These are phyloP conservation scores for Nycticryphes semicollaris DNA, from an alignment of 2,113 vertebrate species.

Conservation along the genomic window DNA sequence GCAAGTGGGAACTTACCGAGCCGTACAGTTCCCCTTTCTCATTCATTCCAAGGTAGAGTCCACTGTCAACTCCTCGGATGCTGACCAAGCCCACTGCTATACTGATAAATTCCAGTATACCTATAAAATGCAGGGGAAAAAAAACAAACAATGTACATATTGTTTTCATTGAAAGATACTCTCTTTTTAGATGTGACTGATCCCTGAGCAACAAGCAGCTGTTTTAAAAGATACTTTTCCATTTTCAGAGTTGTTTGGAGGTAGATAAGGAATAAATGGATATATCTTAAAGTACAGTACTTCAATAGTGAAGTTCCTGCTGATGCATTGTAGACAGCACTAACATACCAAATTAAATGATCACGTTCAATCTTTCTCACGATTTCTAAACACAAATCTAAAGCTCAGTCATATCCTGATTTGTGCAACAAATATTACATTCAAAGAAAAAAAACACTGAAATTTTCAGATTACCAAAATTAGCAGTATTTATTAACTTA, in stretches of 20 bases:
- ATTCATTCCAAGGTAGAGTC: slow-evolving; percentile 97
- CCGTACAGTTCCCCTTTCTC: slow-evolving; percentile 93
- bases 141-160: slow-evolving; percentile 33
- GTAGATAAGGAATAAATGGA: not conserved
- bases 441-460: not conserved
- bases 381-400: not conserved
- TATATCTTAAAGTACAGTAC: not conserved
- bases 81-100: slow-evolving; percentile 97
- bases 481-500: not conserved
- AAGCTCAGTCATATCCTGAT: not conserved
- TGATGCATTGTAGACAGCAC: not conserved
- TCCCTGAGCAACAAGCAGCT: not conserved
- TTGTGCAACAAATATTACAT: not conserved
- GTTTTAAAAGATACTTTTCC: not conserved
- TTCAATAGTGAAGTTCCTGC: not conserved
- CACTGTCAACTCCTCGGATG: slow-evolving; percentile 98
- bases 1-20: slow-evolving; percentile 85
- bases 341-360: not conserved
- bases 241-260: not conserved
- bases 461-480: not conserved
- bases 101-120: slow-evolving; percentile 99
- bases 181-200: not conserved
- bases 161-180: not conserved
- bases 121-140: slow-evolving; percentile 68
- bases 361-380: not conserved